Evolutionary conservation across 2,888 invertebrate species (phyloP).

Genomic region (Leptarthrus brevirostris): DNA sequence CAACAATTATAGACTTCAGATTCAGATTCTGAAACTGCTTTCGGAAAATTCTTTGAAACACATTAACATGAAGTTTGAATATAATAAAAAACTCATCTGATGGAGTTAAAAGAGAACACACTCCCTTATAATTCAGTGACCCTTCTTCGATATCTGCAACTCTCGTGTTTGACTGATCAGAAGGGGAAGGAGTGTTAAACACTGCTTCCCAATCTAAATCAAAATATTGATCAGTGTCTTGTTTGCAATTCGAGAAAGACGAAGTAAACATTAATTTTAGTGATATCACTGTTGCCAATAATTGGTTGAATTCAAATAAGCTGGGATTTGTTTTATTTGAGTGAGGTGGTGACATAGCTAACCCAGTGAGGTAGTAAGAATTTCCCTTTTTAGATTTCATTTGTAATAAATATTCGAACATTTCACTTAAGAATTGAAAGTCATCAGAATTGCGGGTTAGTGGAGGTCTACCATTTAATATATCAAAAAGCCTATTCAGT

Average conservation of each 20-base stretch:
- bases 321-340: conserved; percentile 31
- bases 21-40: too few species aligned
- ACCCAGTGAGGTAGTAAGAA: neutral
- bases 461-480: conserved; percentile 43
- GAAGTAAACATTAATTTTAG: neutral
- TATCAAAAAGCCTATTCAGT: conserved; percentile 36
- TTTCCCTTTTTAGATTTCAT: neutral
- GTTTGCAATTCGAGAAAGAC: neutral
- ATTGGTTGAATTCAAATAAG: neutral
- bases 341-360: neutral
- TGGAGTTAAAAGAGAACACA: too few species aligned
- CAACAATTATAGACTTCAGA: too few species aligned
- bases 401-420: neutral
- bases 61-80: too few species aligned
- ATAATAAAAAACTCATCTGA: too few species aligned
- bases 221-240: neutral
- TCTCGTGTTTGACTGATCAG: too few species aligned
- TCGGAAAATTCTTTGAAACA: too few species aligned
- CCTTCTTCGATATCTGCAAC: too few species aligned
- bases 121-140: too few species aligned
- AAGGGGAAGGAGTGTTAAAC: neutral
- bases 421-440: neutral
- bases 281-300: neutral
- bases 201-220: neutral
- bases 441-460: neutral